Conservation (phyloP, 2,797 vertebrate genomes). For the Eleutherodactylus coqui region DNA sequence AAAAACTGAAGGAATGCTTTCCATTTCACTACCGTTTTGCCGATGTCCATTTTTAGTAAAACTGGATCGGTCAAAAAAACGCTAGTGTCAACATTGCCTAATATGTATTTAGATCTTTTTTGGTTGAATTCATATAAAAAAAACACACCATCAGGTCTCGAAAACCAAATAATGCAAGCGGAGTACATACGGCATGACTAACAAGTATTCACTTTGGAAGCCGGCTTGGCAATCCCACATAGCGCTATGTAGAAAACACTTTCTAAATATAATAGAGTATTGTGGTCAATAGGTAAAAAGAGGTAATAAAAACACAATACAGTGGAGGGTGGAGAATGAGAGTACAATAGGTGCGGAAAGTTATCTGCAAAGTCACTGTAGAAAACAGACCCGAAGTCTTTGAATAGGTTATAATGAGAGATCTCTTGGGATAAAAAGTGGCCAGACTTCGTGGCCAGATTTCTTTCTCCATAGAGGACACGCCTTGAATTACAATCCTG, state of each 20-base stretch:
- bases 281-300: not conserved
- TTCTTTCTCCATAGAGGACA: not conserved
- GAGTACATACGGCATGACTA: too few species aligned
- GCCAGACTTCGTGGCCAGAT: not conserved
- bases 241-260: not conserved
- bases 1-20: too few species aligned
- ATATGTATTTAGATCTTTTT: too few species aligned
- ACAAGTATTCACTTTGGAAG: not conserved
- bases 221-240: not conserved
- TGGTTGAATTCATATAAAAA: too few species aligned
- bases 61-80: too few species aligned
- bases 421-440: not conserved
- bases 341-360: not conserved
- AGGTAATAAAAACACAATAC: not conserved
- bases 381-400: not conserved
- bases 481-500: not conserved
- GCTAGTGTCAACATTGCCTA: too few species aligned
- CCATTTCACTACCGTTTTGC: too few species aligned
- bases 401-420: not conserved
- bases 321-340: not conserved
- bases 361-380: not conserved
- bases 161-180: too few species aligned
- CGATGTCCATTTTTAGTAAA: too few species aligned
- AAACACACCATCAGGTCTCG: too few species aligned
- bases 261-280: not conserved